Conservation (phyloP, 2,113 vertebrate species). For the Tenebrosternarchus preto region DNA sequence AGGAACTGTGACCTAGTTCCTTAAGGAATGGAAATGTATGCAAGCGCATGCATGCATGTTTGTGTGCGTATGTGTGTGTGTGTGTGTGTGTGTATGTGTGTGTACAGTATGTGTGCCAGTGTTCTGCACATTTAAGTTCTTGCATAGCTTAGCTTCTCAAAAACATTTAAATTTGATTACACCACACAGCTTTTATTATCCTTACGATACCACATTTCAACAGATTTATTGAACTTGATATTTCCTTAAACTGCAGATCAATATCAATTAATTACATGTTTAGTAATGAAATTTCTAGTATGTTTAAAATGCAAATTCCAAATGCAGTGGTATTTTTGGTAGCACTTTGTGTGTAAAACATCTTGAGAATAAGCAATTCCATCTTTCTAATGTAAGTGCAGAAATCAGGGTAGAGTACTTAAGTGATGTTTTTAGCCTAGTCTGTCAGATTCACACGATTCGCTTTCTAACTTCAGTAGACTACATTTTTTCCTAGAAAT, state of each 20-base stretch:
- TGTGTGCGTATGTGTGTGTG: not conserved
- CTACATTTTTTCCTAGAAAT: no score
- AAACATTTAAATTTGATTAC: not conserved
- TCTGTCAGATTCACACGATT: conserved; percentile 1
- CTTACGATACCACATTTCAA: not conserved
- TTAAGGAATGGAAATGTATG: not conserved
- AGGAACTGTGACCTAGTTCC: conserved; percentile 50
- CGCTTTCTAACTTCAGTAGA: no score
- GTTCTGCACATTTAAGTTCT: not conserved
- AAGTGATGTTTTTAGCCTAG: not conserved
- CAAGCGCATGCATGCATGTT: not conserved
- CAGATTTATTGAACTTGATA: not conserved
- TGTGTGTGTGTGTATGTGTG: not conserved
- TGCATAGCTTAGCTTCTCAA: not conserved
- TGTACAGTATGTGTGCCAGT: no score
- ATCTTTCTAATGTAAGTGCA: not conserved
- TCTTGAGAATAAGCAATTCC: conserved; percentile 2
- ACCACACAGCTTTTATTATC: not conserved
- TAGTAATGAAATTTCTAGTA: not conserved
- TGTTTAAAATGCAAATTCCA: not conserved
- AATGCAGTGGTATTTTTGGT: not conserved
- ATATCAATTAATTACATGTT: not conserved
- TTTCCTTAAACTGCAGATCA: not conserved
- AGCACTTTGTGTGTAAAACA: not conserved
- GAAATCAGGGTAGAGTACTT: not conserved